Evolutionary conservation across 2,888 invertebrate genomes (phyloP), one percentile per base, ranked within the genome.

Genomic region (Rhagonycha fulva): DNA sequence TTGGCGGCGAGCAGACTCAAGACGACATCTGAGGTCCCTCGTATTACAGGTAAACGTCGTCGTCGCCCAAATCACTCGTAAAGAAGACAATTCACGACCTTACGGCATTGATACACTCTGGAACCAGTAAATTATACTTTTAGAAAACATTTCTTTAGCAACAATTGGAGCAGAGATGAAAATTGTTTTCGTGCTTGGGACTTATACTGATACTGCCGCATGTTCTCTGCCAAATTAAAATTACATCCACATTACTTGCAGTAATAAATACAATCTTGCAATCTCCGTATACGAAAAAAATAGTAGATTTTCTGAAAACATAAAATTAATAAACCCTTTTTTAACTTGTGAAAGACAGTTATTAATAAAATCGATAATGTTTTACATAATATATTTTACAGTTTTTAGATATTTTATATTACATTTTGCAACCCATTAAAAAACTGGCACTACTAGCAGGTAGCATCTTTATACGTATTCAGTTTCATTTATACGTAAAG

Each of bases 1-100:
- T 81, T 78, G 79, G 79, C 76, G 74, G 75, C 75, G 80, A 78
- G 78, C 79, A 80, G 80, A 79, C 79, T 81, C 77, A 70, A 79
- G 79, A 77, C 75, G 81, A 78, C 79, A 76, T 78, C 76, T 76
- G 74, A 78, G 78, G 78, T 77, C 75, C 70, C 76, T 76, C 78
- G 74, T 78, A 80, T 77, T 77, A 78, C 79, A 78, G 78, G 79
- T 80, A 78, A 80, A 78, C 74, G 72, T 77, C 77, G 72, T 75
- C 74, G 72, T 77, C 77, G 72, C 76, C 74, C 76, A 77, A 78
- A 80, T 80, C 76, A 77, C 76, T 77, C 77, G 77, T 77, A 79
- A 80, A 80, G 70, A 72, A 72, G 74, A 70, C 66, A 72, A 77
- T 72, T 77, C 75, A 77, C 75, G 71, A 47, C 72, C 72, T 32